phyloP scores from a whole-genome alignment of 2,888 invertebrate species.

The Leptopilina syphax region DNA sequence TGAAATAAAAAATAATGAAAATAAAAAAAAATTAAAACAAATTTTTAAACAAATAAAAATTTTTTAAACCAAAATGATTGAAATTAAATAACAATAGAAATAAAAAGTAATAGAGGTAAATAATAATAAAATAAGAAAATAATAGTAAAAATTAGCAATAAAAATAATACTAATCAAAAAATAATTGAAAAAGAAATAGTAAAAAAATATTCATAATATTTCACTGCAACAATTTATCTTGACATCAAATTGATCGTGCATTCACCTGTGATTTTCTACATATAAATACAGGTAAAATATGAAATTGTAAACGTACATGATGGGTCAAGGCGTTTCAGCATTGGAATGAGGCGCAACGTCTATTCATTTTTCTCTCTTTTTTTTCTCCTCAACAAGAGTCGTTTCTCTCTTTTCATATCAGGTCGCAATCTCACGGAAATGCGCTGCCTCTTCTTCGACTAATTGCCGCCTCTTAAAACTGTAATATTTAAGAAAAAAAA shows the following conservation, averaged over 20 bases:
- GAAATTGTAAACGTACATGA: not conserved
- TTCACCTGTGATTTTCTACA: not conserved
- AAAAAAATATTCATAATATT: too few relatives aligned
- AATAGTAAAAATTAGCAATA: too few relatives aligned
- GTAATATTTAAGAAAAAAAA: not conserved
- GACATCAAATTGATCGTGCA: not conserved
- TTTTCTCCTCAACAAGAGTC: not conserved
- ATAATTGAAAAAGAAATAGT: too few relatives aligned
- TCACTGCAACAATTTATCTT: too few relatives aligned
- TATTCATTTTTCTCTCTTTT: not conserved
- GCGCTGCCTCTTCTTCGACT: slow-evolving; percentile 25
- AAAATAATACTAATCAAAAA: not conserved
- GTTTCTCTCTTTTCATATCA: slow-evolving; percentile 7
- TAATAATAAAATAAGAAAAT: too few relatives aligned
- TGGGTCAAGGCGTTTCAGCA: not conserved
- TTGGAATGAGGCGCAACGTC: not conserved
- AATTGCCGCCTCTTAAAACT: slow-evolving; percentile 20
- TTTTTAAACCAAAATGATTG: too few relatives aligned
- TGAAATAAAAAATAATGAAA: too few relatives aligned
- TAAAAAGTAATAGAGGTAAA: too few relatives aligned
- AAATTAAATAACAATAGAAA: too few relatives aligned
- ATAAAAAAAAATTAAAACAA: too few relatives aligned
- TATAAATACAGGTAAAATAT: too few relatives aligned
- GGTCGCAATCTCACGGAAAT: slow-evolving; percentile 12
- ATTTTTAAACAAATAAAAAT: too few relatives aligned